Conservation (phyloP, 2,113 vertebrate genomes). For the Galeopterus variegatus region DNA sequence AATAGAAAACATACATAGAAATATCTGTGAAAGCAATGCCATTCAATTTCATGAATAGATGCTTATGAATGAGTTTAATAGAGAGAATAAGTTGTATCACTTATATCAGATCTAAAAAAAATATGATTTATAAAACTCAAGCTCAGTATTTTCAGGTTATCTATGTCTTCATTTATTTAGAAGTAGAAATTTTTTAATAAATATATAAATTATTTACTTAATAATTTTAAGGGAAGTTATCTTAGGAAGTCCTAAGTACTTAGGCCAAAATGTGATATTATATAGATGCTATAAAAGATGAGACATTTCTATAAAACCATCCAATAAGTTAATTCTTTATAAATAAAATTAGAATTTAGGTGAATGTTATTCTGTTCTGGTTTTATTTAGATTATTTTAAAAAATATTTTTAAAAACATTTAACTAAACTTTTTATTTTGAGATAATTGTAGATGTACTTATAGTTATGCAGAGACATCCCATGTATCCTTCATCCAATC, state of each 20-base stretch:
- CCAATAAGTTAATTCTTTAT: neutral
- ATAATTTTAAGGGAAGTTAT: constrained; percentile 9
- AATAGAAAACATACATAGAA: neutral
- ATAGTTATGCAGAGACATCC: neutral
- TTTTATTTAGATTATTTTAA: neutral
- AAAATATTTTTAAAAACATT: neutral
- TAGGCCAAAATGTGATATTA: neutral
- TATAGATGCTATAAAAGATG: neutral
- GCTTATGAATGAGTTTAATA: constrained; percentile 42
- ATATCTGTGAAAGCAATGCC: neutral
- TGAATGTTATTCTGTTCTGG: neutral
- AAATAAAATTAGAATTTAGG: neutral
- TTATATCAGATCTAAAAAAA: neutral
- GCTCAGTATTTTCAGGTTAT: neutral
- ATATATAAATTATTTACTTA: constrained; percentile 3
- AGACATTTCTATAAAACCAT: neutral
- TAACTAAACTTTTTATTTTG: neutral
- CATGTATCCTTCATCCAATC: neutral
- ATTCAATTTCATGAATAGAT: neutral
- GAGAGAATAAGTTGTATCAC: neutral
- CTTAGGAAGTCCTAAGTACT: constrained; percentile 3
- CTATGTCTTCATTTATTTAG: neutral
- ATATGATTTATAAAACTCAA: constrained; percentile 8
- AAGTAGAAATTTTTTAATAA: neutral
- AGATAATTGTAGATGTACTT: neutral